Base-by-base conservation (phyloP, 2,797 vertebrate genomes). In the Urocyon cinereoargenteus region DNA sequence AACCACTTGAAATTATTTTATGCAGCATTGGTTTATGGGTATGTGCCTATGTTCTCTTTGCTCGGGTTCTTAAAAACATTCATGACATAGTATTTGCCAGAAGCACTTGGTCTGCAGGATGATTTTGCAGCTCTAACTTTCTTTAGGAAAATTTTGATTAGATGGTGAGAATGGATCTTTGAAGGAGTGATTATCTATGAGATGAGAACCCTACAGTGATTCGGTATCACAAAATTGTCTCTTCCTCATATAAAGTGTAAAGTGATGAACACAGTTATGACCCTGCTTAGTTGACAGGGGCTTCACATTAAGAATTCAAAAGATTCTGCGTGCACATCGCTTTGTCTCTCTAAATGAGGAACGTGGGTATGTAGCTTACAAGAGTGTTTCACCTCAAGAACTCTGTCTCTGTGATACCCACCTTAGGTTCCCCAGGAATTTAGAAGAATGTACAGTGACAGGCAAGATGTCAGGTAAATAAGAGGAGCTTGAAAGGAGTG, bases 381-480 rank as follows among this genome's bases (percentile, higher is more conserved):
- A 96, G 83, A 89, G 59, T 31, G 73, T 49, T 66, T 75, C 14
- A 1, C 40, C 18, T 86, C 16, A 4, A 59, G 77, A 70, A 24
- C 49, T 78, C 49, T 59, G 8, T 79, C 40, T 86, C n/a, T 49
- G 3, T 66, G 53, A 95, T 7, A 26, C 57, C 55, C 59, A 73
- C 59, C 89, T 55, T 31, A 84, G 64, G 83, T 83, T 85, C 36
- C 31, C n/a, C 31, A 94, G 66, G 82, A 90, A 92, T 96, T 92
- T 92, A 73, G 31, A 70, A 84, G 72, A 96, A 36, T 73, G 9
- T 85, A 84, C 84, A 90, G 31, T 66, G 45, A 55, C n/a, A 85
- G 34, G 59, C 84, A 61, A 79, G 73, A 70, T 49, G 10, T 28
- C n/a, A 64, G 21, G 5, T 57, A 62, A 55, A 83, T 92, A 72